Conservation (phyloP, 2,797 vertebrate species). For the Lerista edwardsae region DNA sequence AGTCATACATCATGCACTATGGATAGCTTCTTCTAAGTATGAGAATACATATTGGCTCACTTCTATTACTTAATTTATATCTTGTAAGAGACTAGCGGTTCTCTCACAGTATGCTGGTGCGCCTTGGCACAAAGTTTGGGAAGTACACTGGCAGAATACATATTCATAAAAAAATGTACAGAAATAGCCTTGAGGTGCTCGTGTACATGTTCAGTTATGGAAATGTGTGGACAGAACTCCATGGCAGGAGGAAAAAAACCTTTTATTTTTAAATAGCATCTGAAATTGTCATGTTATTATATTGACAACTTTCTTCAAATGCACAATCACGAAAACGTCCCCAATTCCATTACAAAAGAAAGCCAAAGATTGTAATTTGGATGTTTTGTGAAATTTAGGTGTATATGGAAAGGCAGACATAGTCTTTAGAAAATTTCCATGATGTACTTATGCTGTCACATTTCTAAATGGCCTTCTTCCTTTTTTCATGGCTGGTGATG, state of each 20-base stretch:
- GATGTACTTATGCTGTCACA: conserved; percentile 50
- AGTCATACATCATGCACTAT: neutral
- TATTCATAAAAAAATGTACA: neutral
- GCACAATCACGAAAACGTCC: conserved; percentile 23
- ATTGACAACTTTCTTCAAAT: conserved; percentile 13
- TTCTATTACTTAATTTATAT: neutral
- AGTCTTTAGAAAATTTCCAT: conserved; percentile 50
- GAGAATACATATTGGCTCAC: neutral
- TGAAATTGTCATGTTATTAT: conserved; percentile 40
- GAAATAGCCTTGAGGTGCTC: conserved; percentile 1
- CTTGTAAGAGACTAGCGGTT: neutral
- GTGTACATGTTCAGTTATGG: neutral
- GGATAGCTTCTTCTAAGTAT: neutral
- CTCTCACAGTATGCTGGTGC: neutral
- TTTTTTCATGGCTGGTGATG: conserved; percentile 9
- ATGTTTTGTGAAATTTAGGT: conserved; percentile 40
- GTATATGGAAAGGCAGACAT: conserved; percentile 34
- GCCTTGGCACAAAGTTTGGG: neutral
- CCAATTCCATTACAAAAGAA: conserved; percentile 34
- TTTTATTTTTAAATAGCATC: conserved; percentile 39
- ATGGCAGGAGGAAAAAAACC: neutral
- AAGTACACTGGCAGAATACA: neutral
- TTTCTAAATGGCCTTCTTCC: conserved; percentile 54
- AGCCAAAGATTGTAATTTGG: conserved; percentile 20
- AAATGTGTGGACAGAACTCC: neutral